A percentile compares a stretch with the other conserved stretches of the same genome.
phyloP scores from a whole-genome alignment of 2,888 invertebrate genomes.

The Alitta virens region DNA sequence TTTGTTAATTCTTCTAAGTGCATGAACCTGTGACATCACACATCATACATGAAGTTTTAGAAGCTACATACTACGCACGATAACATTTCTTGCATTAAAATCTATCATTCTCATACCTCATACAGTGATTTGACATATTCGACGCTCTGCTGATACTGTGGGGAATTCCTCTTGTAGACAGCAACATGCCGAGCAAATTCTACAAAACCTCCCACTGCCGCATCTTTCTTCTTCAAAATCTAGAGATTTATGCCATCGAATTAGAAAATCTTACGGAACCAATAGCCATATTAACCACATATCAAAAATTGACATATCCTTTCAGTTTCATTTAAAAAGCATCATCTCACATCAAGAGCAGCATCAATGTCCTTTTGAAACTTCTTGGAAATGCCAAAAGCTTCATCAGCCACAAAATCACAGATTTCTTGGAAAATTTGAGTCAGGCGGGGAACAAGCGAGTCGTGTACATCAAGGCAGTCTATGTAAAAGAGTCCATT shows the following conservation, averaged over 20 bases:
- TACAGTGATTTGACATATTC: constrained; percentile 54
- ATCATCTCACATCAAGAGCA: constrained; percentile 37
- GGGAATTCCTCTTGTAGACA: constrained; percentile 47
- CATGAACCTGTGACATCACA: too few relatives aligned
- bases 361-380: constrained; percentile 47
- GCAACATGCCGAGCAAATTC: constrained; percentile 49
- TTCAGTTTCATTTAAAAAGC: too few relatives aligned
- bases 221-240: constrained; percentile 49
- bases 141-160: constrained; percentile 45
- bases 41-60: too few relatives aligned
- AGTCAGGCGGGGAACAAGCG: constrained; percentile 45
- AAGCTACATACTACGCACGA: too few relatives aligned
- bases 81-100: too few relatives aligned
- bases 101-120: constrained; percentile 53
- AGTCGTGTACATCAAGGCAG: constrained; percentile 46
- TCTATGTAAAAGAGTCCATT: constrained; percentile 50
- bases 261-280: too few relatives aligned
- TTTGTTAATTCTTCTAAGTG: too few relatives aligned
- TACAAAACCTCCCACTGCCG: constrained; percentile 48
- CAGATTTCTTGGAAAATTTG: constrained; percentile 48
- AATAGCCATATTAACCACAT: too few relatives aligned
- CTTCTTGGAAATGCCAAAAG: constrained; percentile 36
- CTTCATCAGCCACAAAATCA: constrained; percentile 49
- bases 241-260: constrained; percentile 22
- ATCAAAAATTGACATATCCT: too few relatives aligned